A percentile compares a stretch with the other conserved stretches of the same genome.
Evolutionary conservation across 64 coral and sea anemone genomes (phyloP).

Genomic region (Stichodactyla helianthus): DNA sequence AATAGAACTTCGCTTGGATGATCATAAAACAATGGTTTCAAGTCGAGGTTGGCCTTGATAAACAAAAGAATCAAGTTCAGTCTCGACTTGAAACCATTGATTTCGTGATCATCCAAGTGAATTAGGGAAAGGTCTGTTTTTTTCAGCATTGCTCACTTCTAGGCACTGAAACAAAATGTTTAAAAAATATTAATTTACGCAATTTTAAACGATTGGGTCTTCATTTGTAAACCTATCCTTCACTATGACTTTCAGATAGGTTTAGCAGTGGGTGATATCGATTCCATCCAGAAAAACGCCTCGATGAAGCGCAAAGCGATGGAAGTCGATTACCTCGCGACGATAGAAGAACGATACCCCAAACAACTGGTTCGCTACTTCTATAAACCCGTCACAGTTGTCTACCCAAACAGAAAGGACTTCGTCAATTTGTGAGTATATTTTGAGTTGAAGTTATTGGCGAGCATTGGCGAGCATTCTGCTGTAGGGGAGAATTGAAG

Average conservation of each 20-base stretch:
- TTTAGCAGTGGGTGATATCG: slow-evolving; percentile 57
- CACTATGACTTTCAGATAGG: slow-evolving; percentile 25
- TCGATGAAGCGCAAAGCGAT: slow-evolving; percentile 17
- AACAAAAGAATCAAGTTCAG: too few relatives aligned
- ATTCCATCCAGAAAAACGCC: slow-evolving; percentile 38
- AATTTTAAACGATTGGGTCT: background rate
- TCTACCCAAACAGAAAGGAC: background rate
- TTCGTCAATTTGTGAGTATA: background rate
- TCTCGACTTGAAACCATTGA: too few relatives aligned
- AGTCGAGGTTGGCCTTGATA: too few relatives aligned
- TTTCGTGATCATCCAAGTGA: too few relatives aligned
- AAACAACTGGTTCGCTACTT: background rate
- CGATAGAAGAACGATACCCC: slow-evolving; percentile 40
- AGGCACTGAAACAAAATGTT: too few relatives aligned
- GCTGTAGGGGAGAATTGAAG: background rate
- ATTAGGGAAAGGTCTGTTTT: too few relatives aligned
- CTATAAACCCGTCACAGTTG: background rate
- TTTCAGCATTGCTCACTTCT: too few relatives aligned
- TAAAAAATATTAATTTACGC: too few relatives aligned
- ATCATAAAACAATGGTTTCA: too few relatives aligned
- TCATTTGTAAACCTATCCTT: background rate
- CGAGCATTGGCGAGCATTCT: background rate
- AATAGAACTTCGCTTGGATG: too few relatives aligned
- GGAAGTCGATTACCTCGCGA: slow-evolving; percentile 39
- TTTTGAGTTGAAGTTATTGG: background rate